Evolutionary conservation across 2,797 vertebrate genomes (phyloP).

Genomic region (Bradypus variegatus): DNA sequence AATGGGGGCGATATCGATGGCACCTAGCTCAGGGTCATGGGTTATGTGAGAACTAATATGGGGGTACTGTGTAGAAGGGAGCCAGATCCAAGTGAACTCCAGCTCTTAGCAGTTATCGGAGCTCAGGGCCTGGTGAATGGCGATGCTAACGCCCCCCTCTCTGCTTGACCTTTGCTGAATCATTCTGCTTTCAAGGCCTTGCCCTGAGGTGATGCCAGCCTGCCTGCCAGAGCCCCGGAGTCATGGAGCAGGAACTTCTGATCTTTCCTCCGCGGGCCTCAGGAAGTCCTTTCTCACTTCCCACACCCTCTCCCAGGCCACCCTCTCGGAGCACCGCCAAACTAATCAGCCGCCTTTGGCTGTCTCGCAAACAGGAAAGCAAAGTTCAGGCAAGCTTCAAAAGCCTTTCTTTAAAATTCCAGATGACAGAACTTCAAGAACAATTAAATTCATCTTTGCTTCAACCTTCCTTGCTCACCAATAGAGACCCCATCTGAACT

Average conservation of each 20-base stretch:
- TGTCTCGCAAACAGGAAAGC: background rate
- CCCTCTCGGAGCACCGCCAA: background rate
- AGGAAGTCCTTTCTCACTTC: background rate
- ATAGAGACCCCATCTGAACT: background rate
- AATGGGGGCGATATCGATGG: background rate
- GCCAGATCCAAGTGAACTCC: background rate
- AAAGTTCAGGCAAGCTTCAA: slow-evolving; percentile 26
- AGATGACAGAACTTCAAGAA: slow-evolving; percentile 30
- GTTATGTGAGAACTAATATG: background rate
- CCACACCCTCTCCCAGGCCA: background rate
- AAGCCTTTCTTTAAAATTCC: slow-evolving; percentile 25
- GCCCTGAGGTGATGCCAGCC: background rate
- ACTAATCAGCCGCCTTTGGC: background rate
- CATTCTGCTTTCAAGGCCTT: background rate
- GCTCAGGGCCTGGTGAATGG: background rate
- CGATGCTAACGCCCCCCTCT: background rate
- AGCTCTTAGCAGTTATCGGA: background rate
- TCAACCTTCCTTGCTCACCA: background rate
- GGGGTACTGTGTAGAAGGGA: background rate
- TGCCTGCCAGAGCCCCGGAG: background rate
- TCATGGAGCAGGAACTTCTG: accelerated
- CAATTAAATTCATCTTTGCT: slow-evolving; percentile 14
- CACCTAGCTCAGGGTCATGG: too few species aligned
- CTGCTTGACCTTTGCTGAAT: background rate
- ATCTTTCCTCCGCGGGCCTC: too few species aligned